phyloP scores from a whole-genome alignment of 2,888 invertebrate genomes.

The Carpatolechia fugitivella region DNA sequence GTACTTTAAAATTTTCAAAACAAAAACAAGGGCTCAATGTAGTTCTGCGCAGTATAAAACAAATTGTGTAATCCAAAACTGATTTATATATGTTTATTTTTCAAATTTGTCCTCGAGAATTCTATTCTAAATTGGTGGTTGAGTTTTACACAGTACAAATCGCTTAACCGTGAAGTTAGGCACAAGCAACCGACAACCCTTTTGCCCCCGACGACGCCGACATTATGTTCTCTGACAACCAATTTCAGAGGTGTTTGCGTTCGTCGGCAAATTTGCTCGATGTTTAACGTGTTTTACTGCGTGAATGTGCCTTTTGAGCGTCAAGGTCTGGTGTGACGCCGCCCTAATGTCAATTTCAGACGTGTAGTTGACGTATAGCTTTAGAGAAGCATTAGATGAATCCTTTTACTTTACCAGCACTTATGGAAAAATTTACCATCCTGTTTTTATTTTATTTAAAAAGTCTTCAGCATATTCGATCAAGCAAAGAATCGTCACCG shows the following conservation, averaged over 20 bases:
- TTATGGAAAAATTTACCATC: no score
- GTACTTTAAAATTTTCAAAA: no score
- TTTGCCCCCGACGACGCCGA: slow-evolving; percentile 40
- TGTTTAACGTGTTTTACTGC: slow-evolving; percentile 31
- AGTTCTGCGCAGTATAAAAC: no score
- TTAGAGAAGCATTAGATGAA: neutral
- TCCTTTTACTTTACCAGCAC: neutral
- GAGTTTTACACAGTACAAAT: neutral
- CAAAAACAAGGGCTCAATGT: no score
- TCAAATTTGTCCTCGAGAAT: no score
- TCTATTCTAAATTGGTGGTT: no score
- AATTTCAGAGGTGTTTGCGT: slow-evolving; percentile 62
- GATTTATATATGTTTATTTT: no score
- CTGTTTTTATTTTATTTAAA: no score
- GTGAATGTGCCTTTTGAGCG: slow-evolving; percentile 10
- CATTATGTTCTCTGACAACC: slow-evolving; percentile 74
- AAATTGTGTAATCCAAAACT: no score
- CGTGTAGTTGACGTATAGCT: neutral
- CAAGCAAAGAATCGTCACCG: no score
- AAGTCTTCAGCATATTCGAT: no score
- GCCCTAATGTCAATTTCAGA: neutral
- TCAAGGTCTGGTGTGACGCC: neutral
- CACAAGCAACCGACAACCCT: slow-evolving; percentile 48
- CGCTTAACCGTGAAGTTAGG: slow-evolving; percentile 23
- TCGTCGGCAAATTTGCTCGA: slow-evolving; percentile 34